Conservation (phyloP, 2,797 vertebrate genomes). For the Enteromius treurensis region DNA sequence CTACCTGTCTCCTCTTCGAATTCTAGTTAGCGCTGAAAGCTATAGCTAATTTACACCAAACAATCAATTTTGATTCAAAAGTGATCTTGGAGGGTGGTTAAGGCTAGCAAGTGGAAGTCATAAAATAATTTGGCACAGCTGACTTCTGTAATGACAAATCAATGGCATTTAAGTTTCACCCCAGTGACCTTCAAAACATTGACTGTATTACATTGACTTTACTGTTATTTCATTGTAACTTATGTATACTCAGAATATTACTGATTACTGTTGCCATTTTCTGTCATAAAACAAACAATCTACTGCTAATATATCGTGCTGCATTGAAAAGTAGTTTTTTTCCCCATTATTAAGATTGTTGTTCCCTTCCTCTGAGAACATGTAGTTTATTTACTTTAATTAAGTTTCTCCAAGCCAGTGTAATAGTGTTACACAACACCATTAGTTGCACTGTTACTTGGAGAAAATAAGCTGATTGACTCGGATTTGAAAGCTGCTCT, state of each 20-base stretch:
- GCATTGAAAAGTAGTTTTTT: background rate
- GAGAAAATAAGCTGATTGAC: background rate
- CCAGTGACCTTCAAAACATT: background rate
- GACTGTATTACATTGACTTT: background rate
- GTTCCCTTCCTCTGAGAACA: background rate
- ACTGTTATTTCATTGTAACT: background rate
- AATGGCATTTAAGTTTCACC: background rate
- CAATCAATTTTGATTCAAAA: constrained; percentile 57
- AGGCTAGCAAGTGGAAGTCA: constrained; percentile 7
- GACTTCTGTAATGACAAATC: constrained; percentile 4
- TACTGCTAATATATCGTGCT: background rate
- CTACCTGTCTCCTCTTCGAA: constrained; percentile 33
- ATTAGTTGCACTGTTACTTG: background rate
- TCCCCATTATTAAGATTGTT: background rate
- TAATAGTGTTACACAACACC: background rate
- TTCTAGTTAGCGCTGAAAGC: constrained; percentile 26
- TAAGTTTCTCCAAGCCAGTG: background rate
- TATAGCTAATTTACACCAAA: constrained; percentile 50
- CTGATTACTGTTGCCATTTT: background rate
- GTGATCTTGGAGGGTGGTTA: background rate
- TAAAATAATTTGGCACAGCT: constrained; percentile 8
- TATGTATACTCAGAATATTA: background rate
- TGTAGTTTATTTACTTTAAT: background rate
- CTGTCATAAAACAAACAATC: background rate
- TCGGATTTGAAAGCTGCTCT: background rate